A percentile compares a stretch with the other conserved stretches of the same genome.
Conservation (phyloP, 2,113 vertebrate genomes). For the Thermophis baileyi region DNA sequence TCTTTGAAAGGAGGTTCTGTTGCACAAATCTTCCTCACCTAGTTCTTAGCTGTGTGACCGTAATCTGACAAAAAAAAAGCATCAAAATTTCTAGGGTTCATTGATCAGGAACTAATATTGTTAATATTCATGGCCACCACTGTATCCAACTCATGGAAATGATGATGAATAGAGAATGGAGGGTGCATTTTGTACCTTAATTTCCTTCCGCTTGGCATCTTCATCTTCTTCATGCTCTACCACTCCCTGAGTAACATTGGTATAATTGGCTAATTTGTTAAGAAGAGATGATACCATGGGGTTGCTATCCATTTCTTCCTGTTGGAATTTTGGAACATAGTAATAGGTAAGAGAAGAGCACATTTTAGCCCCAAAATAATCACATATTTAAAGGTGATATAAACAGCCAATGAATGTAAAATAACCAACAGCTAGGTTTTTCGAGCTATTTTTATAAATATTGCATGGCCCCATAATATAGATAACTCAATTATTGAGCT, state of each 20-base stretch:
- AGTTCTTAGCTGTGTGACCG: not conserved
- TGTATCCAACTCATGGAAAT: not conserved
- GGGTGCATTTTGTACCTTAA: conserved; percentile 62
- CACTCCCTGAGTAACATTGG: conserved; percentile 93
- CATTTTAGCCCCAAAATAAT: not conserved
- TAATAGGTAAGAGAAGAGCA: not conserved
- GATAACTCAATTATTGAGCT: not conserved
- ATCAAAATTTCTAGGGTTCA: not conserved
- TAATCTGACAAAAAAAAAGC: not conserved
- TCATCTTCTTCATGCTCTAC: conserved; percentile 94
- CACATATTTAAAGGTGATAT: not conserved
- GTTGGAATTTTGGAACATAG: conserved; percentile 41
- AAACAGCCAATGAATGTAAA: not conserved
- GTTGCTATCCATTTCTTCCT: conserved; percentile 99
- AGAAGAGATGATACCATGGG: conserved; percentile 98
- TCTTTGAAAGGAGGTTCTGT: not conserved
- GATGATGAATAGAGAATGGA: not conserved
- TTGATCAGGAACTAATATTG: not conserved
- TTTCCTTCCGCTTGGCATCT: conserved; percentile 76
- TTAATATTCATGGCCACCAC: not conserved
- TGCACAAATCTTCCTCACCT: not conserved
- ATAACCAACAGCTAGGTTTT: not conserved
- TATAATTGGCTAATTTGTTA: conserved; percentile 94
- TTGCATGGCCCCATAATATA: not conserved
- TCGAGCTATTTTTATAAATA: not conserved